phyloP scores from a whole-genome alignment of 2,797 vertebrate genomes.

The Sebastes flavidus region DNA sequence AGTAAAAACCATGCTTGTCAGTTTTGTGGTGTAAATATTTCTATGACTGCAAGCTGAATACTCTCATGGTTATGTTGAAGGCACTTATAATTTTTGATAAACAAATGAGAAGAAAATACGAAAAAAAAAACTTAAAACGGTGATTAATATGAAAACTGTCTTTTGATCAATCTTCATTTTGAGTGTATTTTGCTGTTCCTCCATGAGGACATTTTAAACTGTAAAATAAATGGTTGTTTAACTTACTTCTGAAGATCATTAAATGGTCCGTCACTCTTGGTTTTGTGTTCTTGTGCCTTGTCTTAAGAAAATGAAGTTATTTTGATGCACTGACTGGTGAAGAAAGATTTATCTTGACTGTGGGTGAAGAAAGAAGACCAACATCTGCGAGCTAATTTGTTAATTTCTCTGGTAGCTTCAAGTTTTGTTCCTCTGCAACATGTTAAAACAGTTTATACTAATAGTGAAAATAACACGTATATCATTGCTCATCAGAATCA shows the following conservation, averaged over 20 bases:
- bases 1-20: constrained; percentile 79
- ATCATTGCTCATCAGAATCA: not conserved
- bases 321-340: not conserved
- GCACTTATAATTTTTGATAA: constrained; percentile 86
- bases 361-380: not conserved
- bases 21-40: constrained; percentile 75
- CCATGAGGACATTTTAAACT: constrained; percentile 89
- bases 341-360: not conserved
- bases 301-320: not conserved
- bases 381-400: not conserved
- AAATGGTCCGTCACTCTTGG: constrained; percentile 84
- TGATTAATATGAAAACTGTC: constrained; percentile 81
- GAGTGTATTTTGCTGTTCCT: constrained; percentile 88
- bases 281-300: constrained; percentile 36
- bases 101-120: constrained; percentile 67
- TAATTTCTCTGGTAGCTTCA: not conserved
- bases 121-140: constrained; percentile 74
- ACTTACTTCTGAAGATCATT: constrained; percentile 86
- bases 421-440: not conserved
- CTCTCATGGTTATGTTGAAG: constrained; percentile 83
- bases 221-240: constrained; percentile 88
- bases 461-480: too few relatives aligned
- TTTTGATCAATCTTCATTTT: constrained; percentile 85
- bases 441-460: not conserved
- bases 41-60: constrained; percentile 73